A percentile compares a stretch with the other conserved stretches of the same genome.
phyloP scores from a whole-genome alignment of 2,797 vertebrate genomes.

The Oreortyx pictus region DNA sequence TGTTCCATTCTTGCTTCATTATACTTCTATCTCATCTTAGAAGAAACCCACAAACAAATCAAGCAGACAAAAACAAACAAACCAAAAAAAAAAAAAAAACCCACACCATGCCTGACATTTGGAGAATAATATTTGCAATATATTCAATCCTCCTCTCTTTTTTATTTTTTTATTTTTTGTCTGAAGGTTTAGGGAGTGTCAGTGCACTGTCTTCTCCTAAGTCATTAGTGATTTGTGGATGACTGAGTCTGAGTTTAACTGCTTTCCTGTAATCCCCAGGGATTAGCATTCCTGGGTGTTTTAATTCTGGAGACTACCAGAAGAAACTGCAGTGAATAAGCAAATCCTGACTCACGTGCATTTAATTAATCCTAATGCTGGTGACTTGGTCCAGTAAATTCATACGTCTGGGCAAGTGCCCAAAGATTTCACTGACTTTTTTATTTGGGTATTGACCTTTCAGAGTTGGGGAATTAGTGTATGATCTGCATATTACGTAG shows the following conservation, averaged over 20 bases:
- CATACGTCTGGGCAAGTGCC: background rate
- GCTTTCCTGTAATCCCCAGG: background rate
- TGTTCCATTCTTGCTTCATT: background rate
- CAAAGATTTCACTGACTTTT: background rate
- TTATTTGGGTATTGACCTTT: background rate
- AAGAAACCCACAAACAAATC: background rate
- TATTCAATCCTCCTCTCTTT: background rate
- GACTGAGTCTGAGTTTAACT: background rate
- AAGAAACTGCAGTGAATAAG: constrained; percentile 5
- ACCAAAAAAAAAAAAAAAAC: background rate
- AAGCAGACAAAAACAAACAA: background rate
- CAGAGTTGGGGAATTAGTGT: background rate
- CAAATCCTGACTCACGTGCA: background rate
- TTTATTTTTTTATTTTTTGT: background rate
- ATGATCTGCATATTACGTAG: background rate
- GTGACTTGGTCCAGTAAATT: constrained; percentile 24
- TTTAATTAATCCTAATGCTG: constrained; percentile 17
- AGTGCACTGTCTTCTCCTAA: background rate
- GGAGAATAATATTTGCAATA: background rate
- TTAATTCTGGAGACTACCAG: background rate
- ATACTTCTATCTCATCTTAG: background rate
- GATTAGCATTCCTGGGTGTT: constrained; percentile 4
- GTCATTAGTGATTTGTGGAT: background rate
- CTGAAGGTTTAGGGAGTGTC: background rate
- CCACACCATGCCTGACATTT: background rate